Conservation (phyloP, 2,888 invertebrate species). For the Limnephilus auricula region DNA sequence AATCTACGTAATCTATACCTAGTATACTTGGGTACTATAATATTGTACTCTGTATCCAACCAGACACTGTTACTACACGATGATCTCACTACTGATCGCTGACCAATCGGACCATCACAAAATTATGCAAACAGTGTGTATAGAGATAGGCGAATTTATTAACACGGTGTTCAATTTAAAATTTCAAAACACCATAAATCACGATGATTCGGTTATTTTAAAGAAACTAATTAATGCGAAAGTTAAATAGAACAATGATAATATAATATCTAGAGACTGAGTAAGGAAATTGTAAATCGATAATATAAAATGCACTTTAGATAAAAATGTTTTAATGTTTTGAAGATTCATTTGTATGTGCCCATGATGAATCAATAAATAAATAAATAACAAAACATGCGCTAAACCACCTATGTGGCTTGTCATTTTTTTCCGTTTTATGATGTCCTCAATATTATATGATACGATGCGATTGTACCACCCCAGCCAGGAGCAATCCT, state of each 20-base stretch:
- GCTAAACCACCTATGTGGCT: background rate
- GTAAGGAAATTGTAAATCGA: background rate
- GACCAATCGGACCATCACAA: background rate
- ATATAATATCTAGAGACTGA: background rate
- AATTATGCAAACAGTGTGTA: background rate
- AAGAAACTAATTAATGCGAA: background rate
- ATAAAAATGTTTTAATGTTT: background rate
- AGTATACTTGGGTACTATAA: background rate
- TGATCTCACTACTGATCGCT: constrained; percentile 6
- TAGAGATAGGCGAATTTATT: background rate
- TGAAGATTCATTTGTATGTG: background rate
- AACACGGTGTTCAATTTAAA: background rate
- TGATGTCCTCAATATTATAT: background rate
- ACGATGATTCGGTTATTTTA: background rate
- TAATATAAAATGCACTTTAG: background rate
- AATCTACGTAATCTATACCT: no score
- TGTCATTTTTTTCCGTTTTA: background rate
- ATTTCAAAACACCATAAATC: background rate
- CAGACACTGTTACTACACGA: constrained; percentile 40
- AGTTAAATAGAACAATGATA: background rate
- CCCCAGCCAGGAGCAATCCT: no score
- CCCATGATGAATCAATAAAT: background rate
- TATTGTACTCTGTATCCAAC: background rate
- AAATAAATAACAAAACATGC: background rate
- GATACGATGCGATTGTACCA: no score